Base-by-base conservation (phyloP, 2,888 invertebrate genomes). In the Diadromus collaris region DNA sequence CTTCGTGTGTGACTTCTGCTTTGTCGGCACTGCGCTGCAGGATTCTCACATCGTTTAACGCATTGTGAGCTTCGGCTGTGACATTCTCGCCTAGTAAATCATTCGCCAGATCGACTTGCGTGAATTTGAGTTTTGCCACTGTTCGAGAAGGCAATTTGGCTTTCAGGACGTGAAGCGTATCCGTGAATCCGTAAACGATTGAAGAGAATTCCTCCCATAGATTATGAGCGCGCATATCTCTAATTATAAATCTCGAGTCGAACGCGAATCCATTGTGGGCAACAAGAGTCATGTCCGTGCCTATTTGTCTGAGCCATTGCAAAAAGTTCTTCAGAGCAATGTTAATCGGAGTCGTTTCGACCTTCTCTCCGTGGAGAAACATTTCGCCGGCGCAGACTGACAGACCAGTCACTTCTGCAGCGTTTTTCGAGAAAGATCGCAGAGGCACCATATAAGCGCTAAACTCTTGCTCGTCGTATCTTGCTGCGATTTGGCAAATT, bases 401-500 rank as follows among this genome's bases (percentile, higher is more conserved):
- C 10, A 60, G 48, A 16, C 51, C 51, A 16, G 61, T 71, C 2
- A 44, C 32, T 6, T 13, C 38, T 5, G 24, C 27, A n/a, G 41
- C 56, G 6, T 19, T 21, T 9, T 6, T 10, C 9, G 69, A 24
- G 9, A 71, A 61, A 13, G 32, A 27, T 34, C 34, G 34, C 7
- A 19, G 9, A 2, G 71, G 32, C 6, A 71, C 19, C 10, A 71
- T 44, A 38, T 61, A 60, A 7, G 29, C 24, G 27, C 56, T 69
- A 41, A 69, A 69, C 9, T 24, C 27, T 9, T 69, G 9, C 21
- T 58, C 21, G 5, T 21, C n/a, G 4, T 58, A 48, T 10, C 13
- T 41, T 2, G 58, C 70, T 41, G 70, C 58, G 10, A 70, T 70
- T n/a, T 70, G 60, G 7, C 38, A 24, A n/a, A 46, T 29, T 44